A percentile compares a stretch with the other conserved stretches of the same genome.
These are phyloP conservation scores for Actinia tenebrosa DNA, from an alignment of 64 coral and sea anemone species.

Conservation along the genomic window DNA sequence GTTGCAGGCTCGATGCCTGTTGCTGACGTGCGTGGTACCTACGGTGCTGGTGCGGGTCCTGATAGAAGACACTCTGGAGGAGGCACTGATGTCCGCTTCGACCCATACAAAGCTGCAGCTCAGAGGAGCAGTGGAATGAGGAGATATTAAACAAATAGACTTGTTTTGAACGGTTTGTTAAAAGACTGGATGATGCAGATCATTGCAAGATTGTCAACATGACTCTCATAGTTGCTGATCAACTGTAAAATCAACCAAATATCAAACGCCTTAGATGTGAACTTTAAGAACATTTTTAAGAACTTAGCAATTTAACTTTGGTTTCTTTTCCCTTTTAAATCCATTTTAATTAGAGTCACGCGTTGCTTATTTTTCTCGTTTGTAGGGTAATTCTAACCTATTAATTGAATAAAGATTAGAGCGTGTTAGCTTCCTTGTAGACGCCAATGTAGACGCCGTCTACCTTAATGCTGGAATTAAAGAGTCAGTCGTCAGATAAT, in stretches of 20 bases:
- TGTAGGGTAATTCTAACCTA: neutral
- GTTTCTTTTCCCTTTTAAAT: neutral
- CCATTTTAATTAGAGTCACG: neutral
- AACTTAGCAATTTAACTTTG: neutral
- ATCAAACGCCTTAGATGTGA: neutral
- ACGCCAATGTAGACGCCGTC: neutral
- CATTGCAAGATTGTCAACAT: neutral
- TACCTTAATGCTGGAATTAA: neutral
- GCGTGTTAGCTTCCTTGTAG: neutral
- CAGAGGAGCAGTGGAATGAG: constrained; percentile 54
- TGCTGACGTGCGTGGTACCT: constrained; percentile 38
- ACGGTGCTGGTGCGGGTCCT: constrained; percentile 44
- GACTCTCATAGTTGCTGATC: neutral
- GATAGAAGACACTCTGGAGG: constrained; percentile 68
- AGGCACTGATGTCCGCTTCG: constrained; percentile 61
- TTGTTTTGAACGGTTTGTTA: neutral
- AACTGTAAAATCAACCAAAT: neutral
- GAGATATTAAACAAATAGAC: constrained; percentile 48
- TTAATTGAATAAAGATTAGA: neutral
- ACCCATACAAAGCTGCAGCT: constrained; percentile 75
- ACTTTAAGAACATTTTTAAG: neutral
- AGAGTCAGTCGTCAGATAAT: neutral
- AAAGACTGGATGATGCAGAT: neutral
- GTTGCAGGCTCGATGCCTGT: constrained; percentile 26
- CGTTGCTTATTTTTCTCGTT: neutral